Percentiles rank a stretch among this genome's conserved stretches.
Conservation (phyloP, 2,113 vertebrate genomes). For the rabbit (Oryctolagus cuniculus) region DNA sequence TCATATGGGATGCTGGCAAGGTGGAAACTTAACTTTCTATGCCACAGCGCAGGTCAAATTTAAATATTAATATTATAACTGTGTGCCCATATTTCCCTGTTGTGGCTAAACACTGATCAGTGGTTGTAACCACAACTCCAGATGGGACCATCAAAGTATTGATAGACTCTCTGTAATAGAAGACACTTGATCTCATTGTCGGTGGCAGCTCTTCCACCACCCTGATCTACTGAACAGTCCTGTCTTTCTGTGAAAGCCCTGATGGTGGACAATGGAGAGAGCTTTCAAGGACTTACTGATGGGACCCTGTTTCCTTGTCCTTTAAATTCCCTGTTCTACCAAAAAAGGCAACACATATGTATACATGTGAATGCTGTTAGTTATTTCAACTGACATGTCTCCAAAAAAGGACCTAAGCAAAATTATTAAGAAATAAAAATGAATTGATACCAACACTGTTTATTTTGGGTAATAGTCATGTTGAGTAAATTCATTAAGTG, state of each 20-base stretch:
- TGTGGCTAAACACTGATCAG: neutral
- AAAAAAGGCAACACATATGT: no score
- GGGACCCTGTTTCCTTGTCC: neutral
- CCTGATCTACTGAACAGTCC: neutral
- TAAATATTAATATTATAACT: conserved; percentile 27
- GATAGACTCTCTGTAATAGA: neutral
- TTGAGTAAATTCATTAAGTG: neutral
- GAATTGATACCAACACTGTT: neutral
- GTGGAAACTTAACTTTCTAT: no score
- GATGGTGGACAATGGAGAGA: neutral
- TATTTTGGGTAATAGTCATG: neutral
- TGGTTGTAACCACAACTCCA: neutral
- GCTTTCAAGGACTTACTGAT: neutral
- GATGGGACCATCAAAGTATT: neutral
- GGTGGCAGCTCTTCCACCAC: neutral
- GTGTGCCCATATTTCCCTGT: neutral
- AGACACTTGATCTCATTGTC: neutral
- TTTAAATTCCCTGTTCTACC: neutral
- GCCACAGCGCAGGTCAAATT: neutral
- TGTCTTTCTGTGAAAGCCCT: neutral
- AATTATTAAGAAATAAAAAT: conserved; percentile 43
- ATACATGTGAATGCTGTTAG: neutral
- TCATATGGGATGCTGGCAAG: no score
- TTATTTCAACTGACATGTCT: neutral
- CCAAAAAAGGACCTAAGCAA: neutral